Evolutionary conservation across 2,797 vertebrate species (phyloP).

Genomic region (Valencia hispanica): DNA sequence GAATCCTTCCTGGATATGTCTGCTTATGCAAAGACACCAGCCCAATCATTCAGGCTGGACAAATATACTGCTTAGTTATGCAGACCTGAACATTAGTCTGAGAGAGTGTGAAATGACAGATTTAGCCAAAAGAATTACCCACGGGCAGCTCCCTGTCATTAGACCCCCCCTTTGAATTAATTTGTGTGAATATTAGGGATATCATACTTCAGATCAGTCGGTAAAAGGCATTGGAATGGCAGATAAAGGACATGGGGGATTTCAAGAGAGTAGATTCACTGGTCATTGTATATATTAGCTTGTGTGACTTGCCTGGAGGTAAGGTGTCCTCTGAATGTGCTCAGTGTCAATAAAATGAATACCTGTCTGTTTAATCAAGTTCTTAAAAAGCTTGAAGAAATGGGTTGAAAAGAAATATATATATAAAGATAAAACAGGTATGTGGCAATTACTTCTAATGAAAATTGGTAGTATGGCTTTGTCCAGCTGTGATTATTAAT

Average conservation of each 20-base stretch:
- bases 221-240: constrained; percentile 81
- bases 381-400: constrained; percentile 29
- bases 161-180: constrained; percentile 83
- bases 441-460: background rate
- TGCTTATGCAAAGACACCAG: constrained; percentile 33
- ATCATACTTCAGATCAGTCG: constrained; percentile 83
- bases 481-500: background rate
- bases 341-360: constrained; percentile 72
- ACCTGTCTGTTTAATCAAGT: constrained; percentile 77
- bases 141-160: constrained; percentile 81
- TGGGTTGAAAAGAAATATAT: constrained; percentile 8
- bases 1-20: constrained; percentile 34
- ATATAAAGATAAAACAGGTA: constrained; percentile 21
- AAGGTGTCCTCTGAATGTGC: constrained; percentile 42
- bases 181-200: constrained; percentile 88
- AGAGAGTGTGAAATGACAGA: constrained; percentile 84
- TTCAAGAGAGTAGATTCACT: constrained; percentile 74
- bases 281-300: constrained; percentile 78
- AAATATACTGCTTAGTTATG: constrained; percentile 73
- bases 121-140: constrained; percentile 81
- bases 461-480: background rate
- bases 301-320: constrained; percentile 67
- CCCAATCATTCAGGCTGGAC: constrained; percentile 59
- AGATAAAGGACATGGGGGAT: constrained; percentile 81
- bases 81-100: constrained; percentile 63